phyloP scores from a whole-genome alignment of 2,113 vertebrate genomes.

The Leptosomus discolor region DNA sequence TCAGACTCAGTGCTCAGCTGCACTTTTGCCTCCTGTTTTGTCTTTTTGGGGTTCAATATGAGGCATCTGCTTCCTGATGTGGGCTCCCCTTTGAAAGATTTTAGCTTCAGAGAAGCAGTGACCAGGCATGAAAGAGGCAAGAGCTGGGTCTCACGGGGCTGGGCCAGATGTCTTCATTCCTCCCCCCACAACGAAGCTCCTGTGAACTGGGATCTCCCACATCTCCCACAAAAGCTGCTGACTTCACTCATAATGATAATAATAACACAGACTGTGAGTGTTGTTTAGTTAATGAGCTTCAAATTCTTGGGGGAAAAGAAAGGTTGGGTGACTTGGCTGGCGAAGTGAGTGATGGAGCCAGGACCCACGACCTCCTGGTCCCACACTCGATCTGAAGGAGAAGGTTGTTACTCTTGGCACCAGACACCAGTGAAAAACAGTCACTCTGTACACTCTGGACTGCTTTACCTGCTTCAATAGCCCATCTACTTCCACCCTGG shows the following conservation, averaged over 20 bases:
- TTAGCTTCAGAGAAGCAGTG: not conserved
- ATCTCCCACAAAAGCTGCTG: constrained; percentile 43
- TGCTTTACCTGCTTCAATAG: not conserved
- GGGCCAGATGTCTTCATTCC: not conserved
- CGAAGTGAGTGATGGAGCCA: not conserved
- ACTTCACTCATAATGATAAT: not conserved
- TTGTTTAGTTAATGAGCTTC: not conserved
- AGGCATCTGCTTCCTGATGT: not conserved
- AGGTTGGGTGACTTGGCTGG: not conserved
- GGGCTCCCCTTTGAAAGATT: not conserved
- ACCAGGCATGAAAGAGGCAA: not conserved
- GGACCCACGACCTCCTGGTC: not conserved
- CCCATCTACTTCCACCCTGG: not conserved
- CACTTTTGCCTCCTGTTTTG: not conserved
- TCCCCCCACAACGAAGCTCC: not conserved
- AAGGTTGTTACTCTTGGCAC: not conserved
- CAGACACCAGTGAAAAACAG: not conserved
- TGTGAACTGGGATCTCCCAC: constrained; percentile 10
- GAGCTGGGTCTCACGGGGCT: not conserved
- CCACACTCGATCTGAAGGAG: not conserved
- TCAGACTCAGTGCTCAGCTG: not conserved
- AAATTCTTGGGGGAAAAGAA: not conserved
- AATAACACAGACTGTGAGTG: not conserved
- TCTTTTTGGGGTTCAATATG: not conserved
- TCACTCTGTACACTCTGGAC: not conserved